Percentiles rank a stretch among this genome's conserved stretches.
Evolutionary conservation across 2,113 vertebrate genomes (phyloP).

Genomic region (Daphoenositta chrysoptera): DNA sequence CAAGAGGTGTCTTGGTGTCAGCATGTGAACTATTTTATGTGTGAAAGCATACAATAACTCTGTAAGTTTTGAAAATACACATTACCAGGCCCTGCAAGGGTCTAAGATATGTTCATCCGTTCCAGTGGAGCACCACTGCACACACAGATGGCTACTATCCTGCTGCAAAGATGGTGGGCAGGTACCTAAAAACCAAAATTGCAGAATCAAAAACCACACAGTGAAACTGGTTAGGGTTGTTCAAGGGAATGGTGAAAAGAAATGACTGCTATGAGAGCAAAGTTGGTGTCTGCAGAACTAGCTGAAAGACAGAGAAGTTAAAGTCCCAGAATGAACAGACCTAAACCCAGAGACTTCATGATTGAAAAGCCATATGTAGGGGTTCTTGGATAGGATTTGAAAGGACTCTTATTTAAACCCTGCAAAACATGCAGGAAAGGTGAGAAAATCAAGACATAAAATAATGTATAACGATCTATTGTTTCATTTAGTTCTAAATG

Average conservation of each 20-base stretch:
- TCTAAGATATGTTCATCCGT: background rate
- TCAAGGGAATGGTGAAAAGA: background rate
- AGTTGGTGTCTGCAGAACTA: background rate
- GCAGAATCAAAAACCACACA: background rate
- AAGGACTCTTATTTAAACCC: background rate
- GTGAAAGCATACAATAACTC: background rate
- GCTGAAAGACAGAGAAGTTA: background rate
- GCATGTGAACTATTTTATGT: background rate
- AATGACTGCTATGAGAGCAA: background rate
- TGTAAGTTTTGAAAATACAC: background rate
- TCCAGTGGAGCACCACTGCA: background rate
- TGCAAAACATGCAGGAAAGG: background rate
- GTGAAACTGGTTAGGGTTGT: background rate
- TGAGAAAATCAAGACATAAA: background rate
- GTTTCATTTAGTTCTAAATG: background rate
- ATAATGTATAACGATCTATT: background rate
- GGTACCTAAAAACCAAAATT: background rate
- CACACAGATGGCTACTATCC: background rate
- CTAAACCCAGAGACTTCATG: background rate
- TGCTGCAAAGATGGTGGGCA: background rate
- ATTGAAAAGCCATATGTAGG: background rate
- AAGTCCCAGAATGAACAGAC: background rate
- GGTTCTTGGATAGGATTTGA: background rate
- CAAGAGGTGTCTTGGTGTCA: background rate
- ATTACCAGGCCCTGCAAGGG: background rate